Conservation (phyloP, 2,888 invertebrate genomes). For the Emmelina monodactyla region DNA sequence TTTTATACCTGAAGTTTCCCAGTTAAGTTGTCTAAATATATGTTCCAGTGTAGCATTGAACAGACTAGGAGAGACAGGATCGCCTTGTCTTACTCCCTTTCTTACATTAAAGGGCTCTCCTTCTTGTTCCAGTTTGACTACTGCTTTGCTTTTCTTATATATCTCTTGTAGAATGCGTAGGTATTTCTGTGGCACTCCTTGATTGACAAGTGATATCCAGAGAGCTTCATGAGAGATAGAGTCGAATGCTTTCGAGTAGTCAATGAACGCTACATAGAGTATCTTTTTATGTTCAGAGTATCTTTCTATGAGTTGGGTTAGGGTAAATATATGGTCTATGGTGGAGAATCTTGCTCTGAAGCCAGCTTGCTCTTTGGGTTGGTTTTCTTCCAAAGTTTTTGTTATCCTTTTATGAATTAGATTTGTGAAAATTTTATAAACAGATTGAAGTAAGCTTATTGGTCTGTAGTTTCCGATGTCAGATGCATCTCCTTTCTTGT, state of each 20-base stretch:
- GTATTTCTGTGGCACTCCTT: constrained; percentile 8
- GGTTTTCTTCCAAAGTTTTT: constrained; percentile 3
- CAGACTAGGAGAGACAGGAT: constrained; percentile 9
- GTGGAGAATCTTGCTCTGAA: constrained; percentile 8
- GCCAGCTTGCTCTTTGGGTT: constrained; percentile 11
- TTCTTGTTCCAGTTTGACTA: constrained; percentile 7
- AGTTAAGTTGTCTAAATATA: constrained; percentile 8
- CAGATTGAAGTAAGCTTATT: constrained; percentile 7
- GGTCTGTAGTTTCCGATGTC: constrained; percentile 10
- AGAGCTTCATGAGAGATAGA: constrained; percentile 10
- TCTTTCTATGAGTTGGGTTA: constrained; percentile 6
- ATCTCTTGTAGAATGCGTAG: constrained; percentile 6
- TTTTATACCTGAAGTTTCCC: constrained; percentile 7
- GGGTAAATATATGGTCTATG: constrained; percentile 2
- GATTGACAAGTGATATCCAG: constrained; percentile 11
- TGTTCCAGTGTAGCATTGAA: constrained; percentile 10
- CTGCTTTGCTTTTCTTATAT: constrained; percentile 6
- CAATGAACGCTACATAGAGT: constrained; percentile 9
- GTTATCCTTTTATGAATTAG: constrained; percentile 5
- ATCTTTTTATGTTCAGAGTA: constrained; percentile 4
- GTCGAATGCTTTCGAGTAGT: constrained; percentile 12
- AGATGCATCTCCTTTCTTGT: constrained; percentile 12
- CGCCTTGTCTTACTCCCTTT: constrained; percentile 10
- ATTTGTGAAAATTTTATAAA: constrained; percentile 10
- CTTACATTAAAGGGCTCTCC: constrained; percentile 7